A percentile compares a stretch with the other conserved stretches of the same genome.
Conservation (phyloP, 2,888 invertebrate genomes). For the Rapana venosa region DNA sequence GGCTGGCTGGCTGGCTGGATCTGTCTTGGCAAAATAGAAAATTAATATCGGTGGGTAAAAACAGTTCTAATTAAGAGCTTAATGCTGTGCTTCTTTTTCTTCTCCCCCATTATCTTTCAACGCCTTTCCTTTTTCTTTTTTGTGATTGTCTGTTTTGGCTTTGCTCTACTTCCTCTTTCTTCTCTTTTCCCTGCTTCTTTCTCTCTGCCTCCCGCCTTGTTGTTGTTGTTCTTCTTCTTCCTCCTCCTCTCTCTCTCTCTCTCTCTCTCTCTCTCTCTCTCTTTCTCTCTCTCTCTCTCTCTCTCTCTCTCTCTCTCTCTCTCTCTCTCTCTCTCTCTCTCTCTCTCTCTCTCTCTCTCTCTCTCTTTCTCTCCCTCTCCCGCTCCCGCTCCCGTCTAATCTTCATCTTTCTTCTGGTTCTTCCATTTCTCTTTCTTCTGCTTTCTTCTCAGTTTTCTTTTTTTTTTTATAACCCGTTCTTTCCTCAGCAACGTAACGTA, state of each 20-base stretch:
- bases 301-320: neutral
- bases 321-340: neutral
- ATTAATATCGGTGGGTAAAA: too few relatives aligned
- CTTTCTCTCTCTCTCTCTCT: neutral
- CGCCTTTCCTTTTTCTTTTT: neutral
- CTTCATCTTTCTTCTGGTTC: neutral
- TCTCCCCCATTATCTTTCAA: neutral
- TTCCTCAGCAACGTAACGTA: neutral
- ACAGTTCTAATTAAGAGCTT: too few relatives aligned
- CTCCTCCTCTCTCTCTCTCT: neutral
- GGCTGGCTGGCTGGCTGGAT: too few relatives aligned
- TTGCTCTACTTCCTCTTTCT: neutral
- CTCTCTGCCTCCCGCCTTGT: slow-evolving; percentile 15
- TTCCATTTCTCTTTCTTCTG: neutral
- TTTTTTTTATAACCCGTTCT: neutral
- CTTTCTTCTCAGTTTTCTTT: neutral
- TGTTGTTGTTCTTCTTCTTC: neutral
- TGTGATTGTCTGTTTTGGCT: neutral
- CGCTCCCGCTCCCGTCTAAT: neutral
- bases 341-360: slow-evolving; percentile 3
- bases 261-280: neutral
- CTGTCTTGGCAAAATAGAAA: too few relatives aligned
- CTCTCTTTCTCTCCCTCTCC: neutral
- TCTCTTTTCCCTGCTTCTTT: neutral
- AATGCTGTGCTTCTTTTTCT: neutral